Conservation (phyloP, 1,140 invertebrate genomes). For the Caenorhabditis latens region DNA sequence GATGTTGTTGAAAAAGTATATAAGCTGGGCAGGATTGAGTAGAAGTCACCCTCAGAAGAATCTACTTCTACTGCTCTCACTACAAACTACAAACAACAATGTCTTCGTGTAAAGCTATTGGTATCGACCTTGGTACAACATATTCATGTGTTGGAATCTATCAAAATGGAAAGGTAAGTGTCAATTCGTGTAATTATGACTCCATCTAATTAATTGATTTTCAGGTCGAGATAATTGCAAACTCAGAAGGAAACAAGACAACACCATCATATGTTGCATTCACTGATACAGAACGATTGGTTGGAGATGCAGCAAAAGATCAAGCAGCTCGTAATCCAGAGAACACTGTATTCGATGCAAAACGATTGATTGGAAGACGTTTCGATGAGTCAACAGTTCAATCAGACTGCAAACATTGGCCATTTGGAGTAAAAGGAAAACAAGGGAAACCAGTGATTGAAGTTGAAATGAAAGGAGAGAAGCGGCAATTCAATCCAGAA, state of each 20-base stretch:
- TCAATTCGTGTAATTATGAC: neutral
- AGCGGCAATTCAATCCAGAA: constrained; percentile 68
- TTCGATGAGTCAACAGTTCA: constrained; percentile 27
- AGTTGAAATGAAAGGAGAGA: constrained; percentile 65
- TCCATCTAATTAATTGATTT: neutral
- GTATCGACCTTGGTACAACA: constrained; percentile 97
- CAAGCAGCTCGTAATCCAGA: constrained; percentile 86
- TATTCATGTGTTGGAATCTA: constrained; percentile 85
- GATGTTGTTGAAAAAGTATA: neutral
- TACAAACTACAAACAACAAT: constrained; percentile 56
- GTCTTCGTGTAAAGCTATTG: constrained; percentile 84
- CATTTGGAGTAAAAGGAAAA: constrained; percentile 77
- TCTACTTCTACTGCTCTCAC: constrained; percentile 40
- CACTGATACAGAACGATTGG: constrained; percentile 86
- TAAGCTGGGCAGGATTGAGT: neutral
- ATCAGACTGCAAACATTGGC: constrained; percentile 16
- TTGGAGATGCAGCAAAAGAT: constrained; percentile 84
- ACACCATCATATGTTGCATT: constrained; percentile 90
- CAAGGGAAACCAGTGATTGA: constrained; percentile 60
- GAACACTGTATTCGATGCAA: constrained; percentile 80
- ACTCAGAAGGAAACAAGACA: constrained; percentile 89
- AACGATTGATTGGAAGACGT: constrained; percentile 79
- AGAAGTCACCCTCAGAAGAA: constrained; percentile 18
- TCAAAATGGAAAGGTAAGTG: constrained; percentile 82
- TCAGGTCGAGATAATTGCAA: constrained; percentile 87